Evolutionary conservation across 2,888 invertebrate species (phyloP).

Genomic region (Arge pagana): DNA sequence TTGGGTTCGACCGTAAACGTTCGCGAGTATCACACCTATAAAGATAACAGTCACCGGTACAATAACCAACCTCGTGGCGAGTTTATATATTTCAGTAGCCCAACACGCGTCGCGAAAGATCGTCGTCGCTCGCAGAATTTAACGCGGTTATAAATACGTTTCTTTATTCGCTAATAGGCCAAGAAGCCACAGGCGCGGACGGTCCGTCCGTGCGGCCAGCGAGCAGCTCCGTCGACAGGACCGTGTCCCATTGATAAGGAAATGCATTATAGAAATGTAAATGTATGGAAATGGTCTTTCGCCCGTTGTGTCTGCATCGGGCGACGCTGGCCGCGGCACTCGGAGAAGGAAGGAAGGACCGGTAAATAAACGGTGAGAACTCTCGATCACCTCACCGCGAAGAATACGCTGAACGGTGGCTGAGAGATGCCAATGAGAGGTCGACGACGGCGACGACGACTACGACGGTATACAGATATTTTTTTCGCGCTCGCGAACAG

Average conservation of each 20-base stretch:
- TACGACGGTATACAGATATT: too few relatives aligned
- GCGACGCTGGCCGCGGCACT: slow-evolving; percentile 31
- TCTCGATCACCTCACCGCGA: not conserved
- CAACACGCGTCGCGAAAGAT: slow-evolving; percentile 13
- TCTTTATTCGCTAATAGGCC: slow-evolving; percentile 25
- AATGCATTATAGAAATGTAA: slow-evolving; percentile 47
- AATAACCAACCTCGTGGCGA: slow-evolving; percentile 19
- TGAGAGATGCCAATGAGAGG: too few relatives aligned
- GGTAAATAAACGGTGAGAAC: not conserved
- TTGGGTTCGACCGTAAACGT: slow-evolving; percentile 17
- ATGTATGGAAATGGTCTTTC: slow-evolving; percentile 47
- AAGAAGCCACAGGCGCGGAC: slow-evolving; percentile 4
- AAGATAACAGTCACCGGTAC: slow-evolving; percentile 19
- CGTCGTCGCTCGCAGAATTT: not conserved
- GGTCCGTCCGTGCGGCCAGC: slow-evolving; percentile 18
- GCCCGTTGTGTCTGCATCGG: slow-evolving; percentile 33
- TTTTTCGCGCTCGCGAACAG: too few relatives aligned
- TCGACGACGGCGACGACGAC: too few relatives aligned
- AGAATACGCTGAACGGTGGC: too few relatives aligned
- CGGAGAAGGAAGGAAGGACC: slow-evolving; percentile 13
- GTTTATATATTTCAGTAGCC: slow-evolving; percentile 21
- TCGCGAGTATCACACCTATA: slow-evolving; percentile 21
- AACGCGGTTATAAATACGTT: slow-evolving; percentile 21
- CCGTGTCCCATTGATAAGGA: slow-evolving; percentile 39
- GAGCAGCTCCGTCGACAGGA: slow-evolving; percentile 27